Evolutionary conservation across 2,797 vertebrate species (phyloP).

Genomic region (Anas capensis): DNA sequence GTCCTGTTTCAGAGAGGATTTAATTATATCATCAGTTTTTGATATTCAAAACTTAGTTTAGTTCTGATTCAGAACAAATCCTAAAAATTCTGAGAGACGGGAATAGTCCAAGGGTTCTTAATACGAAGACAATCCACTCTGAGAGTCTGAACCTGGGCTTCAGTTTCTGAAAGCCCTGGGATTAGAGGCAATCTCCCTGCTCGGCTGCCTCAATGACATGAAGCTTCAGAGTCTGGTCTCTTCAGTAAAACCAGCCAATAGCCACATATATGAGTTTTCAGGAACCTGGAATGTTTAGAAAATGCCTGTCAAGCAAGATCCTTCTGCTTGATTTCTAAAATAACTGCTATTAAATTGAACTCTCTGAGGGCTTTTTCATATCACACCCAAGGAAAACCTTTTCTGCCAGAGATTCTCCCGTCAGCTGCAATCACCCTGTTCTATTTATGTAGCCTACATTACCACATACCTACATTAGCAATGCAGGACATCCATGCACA

Average conservation of each 20-base stretch:
- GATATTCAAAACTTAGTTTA: slow-evolving; percentile 32
- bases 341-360: background rate
- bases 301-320: slow-evolving; percentile 10
- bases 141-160: slow-evolving; percentile 3
- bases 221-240: slow-evolving; percentile 3
- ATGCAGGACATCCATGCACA: background rate
- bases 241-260: slow-evolving; percentile 39
- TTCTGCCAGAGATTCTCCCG: background rate
- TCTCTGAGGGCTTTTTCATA: background rate
- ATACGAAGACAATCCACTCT: slow-evolving; percentile 28
- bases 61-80: slow-evolving; percentile 56
- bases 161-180: slow-evolving; percentile 36
- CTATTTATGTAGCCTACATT: background rate
- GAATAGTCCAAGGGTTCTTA: slow-evolving; percentile 30
- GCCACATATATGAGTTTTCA: background rate
- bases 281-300: background rate
- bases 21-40: slow-evolving; percentile 34
- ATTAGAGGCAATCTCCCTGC: slow-evolving; percentile 67
- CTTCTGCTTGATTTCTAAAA: slow-evolving; percentile 2
- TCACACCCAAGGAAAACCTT: background rate
- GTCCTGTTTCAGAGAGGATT: slow-evolving; percentile 30
- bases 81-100: slow-evolving; percentile 5
- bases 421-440: background rate
- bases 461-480: background rate
- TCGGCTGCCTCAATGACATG: slow-evolving; percentile 34